Evolutionary conservation across 1,140 invertebrate genomes (phyloP), one percentile per base, ranked within the genome.

Genomic region (Nylanderia fulva): DNA sequence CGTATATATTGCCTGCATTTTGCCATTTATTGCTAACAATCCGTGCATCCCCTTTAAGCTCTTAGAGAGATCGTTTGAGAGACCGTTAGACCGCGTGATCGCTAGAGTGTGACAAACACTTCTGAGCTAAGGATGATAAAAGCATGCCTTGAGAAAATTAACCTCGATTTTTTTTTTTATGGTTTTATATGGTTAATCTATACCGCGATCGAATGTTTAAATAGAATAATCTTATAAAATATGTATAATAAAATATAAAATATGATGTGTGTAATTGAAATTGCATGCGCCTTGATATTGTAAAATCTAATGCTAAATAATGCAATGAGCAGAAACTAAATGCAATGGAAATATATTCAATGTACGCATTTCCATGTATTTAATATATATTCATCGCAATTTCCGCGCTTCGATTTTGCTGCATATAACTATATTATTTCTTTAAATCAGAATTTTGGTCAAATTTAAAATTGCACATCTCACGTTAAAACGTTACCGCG

Each of bases 391-490:
- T 45, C 29, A 33, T 45, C 15, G 42, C 42, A 45, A 27, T 72
- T 71, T 42, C n/a, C 36, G n/a, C 11, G 29, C 7, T 36, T 11
- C 29, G 24, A 63, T 76, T 61, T 27, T 42, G 18, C 11, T 27
- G 11, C 15, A 21, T 61, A 11, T 39, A 18, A n/a, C n/a, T n/a
- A 8, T 18, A 9, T 48, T 42, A 13, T 9, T 68, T 27, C 24
- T 36, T 33, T 24, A 33, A 33, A 18, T 6, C 21, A 8, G 13
- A 58, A 42, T 72, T 82, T 72, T 24, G 66, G 66, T 60, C 66
- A 82, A 79, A 72, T 60, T 85, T 74, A 79, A 88, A 88, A 77
- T 61, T 76, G 52, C 71, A 39, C 9, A 18, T 86, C 52, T 84
- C 77, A 74, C 60, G 77, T 27, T 15, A 13, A n/a, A 76, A 54